phyloP scores from a whole-genome alignment of 2,113 vertebrate species.

The Phyllopteryx taeniolatus region DNA sequence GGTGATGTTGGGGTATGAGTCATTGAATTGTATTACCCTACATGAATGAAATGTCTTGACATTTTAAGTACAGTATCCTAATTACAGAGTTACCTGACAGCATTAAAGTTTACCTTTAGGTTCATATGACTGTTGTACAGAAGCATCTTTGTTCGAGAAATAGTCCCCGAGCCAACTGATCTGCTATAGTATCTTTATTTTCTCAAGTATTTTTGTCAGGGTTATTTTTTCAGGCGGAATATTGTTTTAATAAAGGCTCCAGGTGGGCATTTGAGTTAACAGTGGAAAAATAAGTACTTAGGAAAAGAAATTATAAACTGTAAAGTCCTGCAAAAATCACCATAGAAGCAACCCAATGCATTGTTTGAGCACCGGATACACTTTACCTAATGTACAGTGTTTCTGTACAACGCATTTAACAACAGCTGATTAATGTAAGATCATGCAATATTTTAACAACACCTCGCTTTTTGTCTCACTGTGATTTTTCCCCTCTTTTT shows the following conservation, averaged over 20 bases:
- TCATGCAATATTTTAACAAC: too few species aligned
- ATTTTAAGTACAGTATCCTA: conserved; percentile 17
- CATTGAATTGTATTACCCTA: conserved; percentile 24
- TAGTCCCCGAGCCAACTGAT: neutral
- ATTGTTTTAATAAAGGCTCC: conserved; percentile 3
- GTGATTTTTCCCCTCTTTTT: too few species aligned
- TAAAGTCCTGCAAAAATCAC: too few species aligned
- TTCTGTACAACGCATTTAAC: too few species aligned
- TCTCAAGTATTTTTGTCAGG: conserved; percentile 6
- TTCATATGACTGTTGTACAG: neutral
- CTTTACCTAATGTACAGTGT: too few species aligned
- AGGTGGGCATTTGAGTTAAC: neutral
- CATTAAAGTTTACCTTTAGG: conserved; percentile 10
- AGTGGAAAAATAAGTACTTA: too few species aligned
- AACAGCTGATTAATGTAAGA: too few species aligned
- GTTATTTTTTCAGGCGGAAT: neutral
- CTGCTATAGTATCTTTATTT: conserved; percentile 1
- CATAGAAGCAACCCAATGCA: too few species aligned
- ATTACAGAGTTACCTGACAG: conserved; percentile 15
- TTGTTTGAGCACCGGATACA: too few species aligned
- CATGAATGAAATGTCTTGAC: conserved; percentile 22
- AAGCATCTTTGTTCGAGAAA: neutral
- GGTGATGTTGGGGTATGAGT: neutral
- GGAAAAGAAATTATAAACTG: too few species aligned
- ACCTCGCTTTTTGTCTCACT: too few species aligned